These are phyloP conservation scores for Nephrotoma appendiculata DNA, from an alignment of 2,888 invertebrate genomes.

Conservation along the genomic window DNA sequence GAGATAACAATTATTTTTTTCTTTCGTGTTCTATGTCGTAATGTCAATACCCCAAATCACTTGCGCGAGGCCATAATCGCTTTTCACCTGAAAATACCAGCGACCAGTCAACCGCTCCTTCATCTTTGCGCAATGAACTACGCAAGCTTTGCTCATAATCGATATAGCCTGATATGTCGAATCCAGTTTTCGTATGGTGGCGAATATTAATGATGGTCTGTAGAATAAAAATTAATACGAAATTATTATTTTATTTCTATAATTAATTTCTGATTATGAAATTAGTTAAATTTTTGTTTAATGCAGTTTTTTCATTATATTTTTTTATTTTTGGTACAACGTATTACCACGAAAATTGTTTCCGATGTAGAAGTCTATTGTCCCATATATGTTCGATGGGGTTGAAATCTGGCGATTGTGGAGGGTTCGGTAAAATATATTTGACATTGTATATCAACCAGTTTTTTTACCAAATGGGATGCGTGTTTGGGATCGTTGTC, in stretches of 20 bases:
- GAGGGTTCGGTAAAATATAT: no score
- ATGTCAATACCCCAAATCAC: constrained; percentile 46
- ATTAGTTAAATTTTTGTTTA: no score
- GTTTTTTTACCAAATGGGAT: no score
- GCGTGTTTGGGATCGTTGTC: no score
- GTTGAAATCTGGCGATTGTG: no score
- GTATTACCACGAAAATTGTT: no score
- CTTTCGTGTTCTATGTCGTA: not conserved
- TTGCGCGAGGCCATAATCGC: constrained; percentile 47
- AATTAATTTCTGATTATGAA: no score
- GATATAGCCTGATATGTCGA: constrained; percentile 74
- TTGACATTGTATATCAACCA: no score
- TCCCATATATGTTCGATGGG: no score
- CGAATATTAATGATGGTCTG: constrained; percentile 70
- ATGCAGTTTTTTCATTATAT: no score
- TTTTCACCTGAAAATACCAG: constrained; percentile 52
- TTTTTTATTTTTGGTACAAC: no score
- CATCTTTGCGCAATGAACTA: constrained; percentile 14
- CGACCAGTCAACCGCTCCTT: constrained; percentile 48
- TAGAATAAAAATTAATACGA: constrained; percentile 15
- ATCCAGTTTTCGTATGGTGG: constrained; percentile 49
- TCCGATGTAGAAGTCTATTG: no score
- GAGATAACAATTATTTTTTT: not conserved
- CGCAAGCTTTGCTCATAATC: constrained; percentile 42
- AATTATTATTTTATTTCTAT: not conserved